Evolutionary conservation across 1,140 invertebrate species (phyloP), one percentile per base, ranked within the genome.

Genomic region (Camponotus floridanus): DNA sequence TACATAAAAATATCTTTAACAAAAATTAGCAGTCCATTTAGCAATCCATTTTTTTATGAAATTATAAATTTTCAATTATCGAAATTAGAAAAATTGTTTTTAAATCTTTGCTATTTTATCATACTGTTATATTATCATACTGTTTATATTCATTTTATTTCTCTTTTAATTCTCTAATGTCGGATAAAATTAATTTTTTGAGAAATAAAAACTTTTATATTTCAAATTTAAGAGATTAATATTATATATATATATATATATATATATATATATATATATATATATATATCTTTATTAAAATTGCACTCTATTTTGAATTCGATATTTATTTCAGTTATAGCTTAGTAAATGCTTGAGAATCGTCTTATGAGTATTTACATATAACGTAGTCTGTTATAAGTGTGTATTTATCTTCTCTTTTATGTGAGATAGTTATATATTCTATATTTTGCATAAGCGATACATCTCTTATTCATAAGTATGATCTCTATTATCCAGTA

Each of bases 381-480:
- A 57, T 61, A 88, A 70, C 45, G 0, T 9, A 51, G 1, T 18
- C 26, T 55, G 8, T 5, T 45, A 45, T 31, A 18, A 36, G 70
- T 13, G 36, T 70, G 21, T 36, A 48, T 70, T 55, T 64, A 62
- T 80, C 70, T 64, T 39, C 45, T 1, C 15, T 55, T 79, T 76
- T 88, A 88, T 74, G 48, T 2, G 7, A 78, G 57, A 45, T 15
- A 9, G 31, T 9, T 59, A 48, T 85, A 81, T 51, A 51, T 73
- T 61, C 51, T 8, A 18, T 74, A 65, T 86, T 88, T 61, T 64
- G 2, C 65, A 81, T 64, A 76, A 55, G 51, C 42, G 42, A 45
- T 57, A 15, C 83, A 89, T 86, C 64, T 71, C 70, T 88, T 88
- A 89, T 89, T 89, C 83, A 88, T 88, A 86, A 86, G 62, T 42